phyloP scores from a whole-genome alignment of 2,888 invertebrate genomes.

The Drosophila pegasa region DNA sequence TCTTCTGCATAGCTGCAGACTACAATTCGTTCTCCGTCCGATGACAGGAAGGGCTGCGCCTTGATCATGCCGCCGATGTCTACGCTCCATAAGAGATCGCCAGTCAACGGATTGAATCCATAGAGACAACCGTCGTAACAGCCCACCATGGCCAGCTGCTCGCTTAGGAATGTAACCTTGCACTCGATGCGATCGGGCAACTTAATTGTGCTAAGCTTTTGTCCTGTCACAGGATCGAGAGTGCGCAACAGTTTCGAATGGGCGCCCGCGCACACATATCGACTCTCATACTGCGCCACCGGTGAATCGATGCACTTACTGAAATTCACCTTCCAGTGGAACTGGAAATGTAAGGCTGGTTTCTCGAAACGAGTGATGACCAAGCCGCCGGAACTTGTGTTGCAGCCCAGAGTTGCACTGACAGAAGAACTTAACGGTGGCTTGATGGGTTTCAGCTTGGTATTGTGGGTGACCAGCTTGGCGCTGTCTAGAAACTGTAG shows the following conservation, averaged over 20 bases:
- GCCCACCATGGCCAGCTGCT: constrained; percentile 88
- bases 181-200: constrained; percentile 91
- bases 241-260: constrained; percentile 91
- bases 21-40: constrained; percentile 88
- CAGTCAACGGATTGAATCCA: constrained; percentile 86
- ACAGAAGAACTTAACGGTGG: neutral
- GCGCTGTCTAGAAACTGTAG: constrained; percentile 56
- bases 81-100: constrained; percentile 87
- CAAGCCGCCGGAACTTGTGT: constrained; percentile 20
- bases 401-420: neutral
- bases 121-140: constrained; percentile 91
- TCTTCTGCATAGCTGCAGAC: constrained; percentile 86
- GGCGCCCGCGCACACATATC: constrained; percentile 87
- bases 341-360: constrained; percentile 44
- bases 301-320: constrained; percentile 94
- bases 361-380: constrained; percentile 54
- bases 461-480: constrained; percentile 57
- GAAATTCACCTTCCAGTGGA: constrained; percentile 71
- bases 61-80: constrained; percentile 85
- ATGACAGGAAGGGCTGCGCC: constrained; percentile 85
- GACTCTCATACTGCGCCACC: constrained; percentile 86
- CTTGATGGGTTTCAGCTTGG: constrained; percentile 60
- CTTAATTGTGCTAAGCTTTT: constrained; percentile 85
- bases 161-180: constrained; percentile 85
- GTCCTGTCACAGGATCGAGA: constrained; percentile 86